These are phyloP conservation scores for Scortum barcoo DNA, from an alignment of 2,113 vertebrate genomes.

Conservation along the genomic window DNA sequence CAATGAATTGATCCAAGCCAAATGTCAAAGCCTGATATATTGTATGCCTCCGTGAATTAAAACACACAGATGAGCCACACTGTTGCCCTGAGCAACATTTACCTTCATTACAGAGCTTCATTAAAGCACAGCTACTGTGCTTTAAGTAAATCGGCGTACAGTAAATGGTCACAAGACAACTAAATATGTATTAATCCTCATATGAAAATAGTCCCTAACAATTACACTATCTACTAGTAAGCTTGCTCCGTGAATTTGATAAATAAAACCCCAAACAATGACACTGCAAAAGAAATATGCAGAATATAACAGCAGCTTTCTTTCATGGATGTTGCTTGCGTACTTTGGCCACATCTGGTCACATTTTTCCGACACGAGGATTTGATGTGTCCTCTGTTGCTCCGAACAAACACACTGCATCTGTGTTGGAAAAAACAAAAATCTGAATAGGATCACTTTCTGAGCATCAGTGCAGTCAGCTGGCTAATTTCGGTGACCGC, in stretches of 20 bases:
- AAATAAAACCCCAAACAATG: not conserved
- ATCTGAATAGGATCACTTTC: conserved; percentile 15
- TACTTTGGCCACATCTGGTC: not conserved
- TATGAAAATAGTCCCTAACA: not conserved
- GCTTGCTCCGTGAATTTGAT: not conserved
- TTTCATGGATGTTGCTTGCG: not conserved
- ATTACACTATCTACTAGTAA: not conserved
- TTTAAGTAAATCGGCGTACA: not conserved
- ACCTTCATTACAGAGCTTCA: not conserved
- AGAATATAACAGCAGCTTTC: not conserved
- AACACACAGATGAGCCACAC: too few relatives aligned
- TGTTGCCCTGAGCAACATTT: too few relatives aligned
- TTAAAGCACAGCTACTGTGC: too few relatives aligned
- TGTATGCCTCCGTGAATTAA: too few relatives aligned
- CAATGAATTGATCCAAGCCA: not conserved
- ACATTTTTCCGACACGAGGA: not conserved
- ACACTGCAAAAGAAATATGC: not conserved
- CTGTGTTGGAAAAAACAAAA: not conserved
- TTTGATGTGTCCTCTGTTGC: not conserved
- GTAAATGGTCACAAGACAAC: not conserved
- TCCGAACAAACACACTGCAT: not conserved
- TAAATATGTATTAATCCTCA: not conserved
- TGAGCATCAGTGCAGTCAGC: not conserved
- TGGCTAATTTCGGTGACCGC: not conserved
- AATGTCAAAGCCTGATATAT: too few relatives aligned